phyloP scores from a whole-genome alignment of 2,888 invertebrate species.

The Drosophila formosana region DNA sequence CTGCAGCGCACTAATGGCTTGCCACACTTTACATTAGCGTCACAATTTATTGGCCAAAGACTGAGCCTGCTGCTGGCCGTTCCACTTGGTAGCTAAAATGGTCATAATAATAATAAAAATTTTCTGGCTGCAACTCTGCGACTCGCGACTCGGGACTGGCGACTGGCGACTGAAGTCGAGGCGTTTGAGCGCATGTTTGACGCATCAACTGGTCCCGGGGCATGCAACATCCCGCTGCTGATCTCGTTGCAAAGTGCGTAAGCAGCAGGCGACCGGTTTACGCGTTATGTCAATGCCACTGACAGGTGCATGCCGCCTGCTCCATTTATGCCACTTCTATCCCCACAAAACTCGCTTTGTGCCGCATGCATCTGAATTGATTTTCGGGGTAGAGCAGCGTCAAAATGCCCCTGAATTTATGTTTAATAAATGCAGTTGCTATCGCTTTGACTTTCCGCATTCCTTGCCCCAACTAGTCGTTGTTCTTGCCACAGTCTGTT shows the following conservation, averaged over 20 bases:
- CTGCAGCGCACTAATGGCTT: conserved; percentile 70
- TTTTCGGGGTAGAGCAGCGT: conserved; percentile 53
- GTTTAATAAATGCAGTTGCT: conserved; percentile 70
- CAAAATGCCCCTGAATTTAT: conserved; percentile 72
- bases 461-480: conserved; percentile 56
- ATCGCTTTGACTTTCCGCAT: conserved; percentile 65
- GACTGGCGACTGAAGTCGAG: conserved; percentile 22
- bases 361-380: conserved; percentile 65
- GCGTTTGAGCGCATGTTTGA: conserved; percentile 81
- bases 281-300: conserved; percentile 79
- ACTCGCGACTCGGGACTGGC: background rate
- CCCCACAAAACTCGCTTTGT: conserved; percentile 47
- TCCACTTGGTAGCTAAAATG: conserved; percentile 79
- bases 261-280: conserved; percentile 76
- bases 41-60: conserved; percentile 74
- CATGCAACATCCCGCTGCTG: conserved; percentile 49
- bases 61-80: conserved; percentile 26
- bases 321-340: conserved; percentile 67
- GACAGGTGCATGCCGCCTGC: conserved; percentile 77
- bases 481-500: conserved; percentile 10
- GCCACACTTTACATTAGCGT: conserved; percentile 81
- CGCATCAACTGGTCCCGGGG: conserved; percentile 68
- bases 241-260: conserved; percentile 72
- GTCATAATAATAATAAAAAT: conserved; percentile 81
- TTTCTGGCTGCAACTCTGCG: conserved; percentile 50